These are phyloP conservation scores for Platerodrilus igneus DNA, from an alignment of 2,888 invertebrate genomes.

Conservation along the genomic window DNA sequence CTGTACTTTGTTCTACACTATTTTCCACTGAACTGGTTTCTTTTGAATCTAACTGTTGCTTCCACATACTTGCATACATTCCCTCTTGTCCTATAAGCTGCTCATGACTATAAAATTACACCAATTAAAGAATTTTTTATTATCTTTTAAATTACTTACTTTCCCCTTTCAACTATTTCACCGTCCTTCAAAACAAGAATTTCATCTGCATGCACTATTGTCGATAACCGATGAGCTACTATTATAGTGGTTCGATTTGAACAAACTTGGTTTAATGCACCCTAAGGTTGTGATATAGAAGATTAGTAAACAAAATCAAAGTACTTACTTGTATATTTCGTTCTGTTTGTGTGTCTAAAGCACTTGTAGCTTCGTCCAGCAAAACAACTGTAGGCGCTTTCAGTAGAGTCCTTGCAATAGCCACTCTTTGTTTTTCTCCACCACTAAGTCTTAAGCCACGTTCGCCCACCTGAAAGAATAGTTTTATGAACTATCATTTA, in stretches of 20 bases:
- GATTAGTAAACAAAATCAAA: neutral
- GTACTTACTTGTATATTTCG: slow-evolving; percentile 69
- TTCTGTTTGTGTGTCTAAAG: slow-evolving; percentile 93
- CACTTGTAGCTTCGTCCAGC: slow-evolving; percentile 93
- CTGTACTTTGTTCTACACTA: slow-evolving; percentile 36
- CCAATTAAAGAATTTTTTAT: neutral
- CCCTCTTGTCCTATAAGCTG: slow-evolving; percentile 65
- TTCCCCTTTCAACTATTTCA: slow-evolving; percentile 83
- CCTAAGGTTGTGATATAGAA: too few species aligned
- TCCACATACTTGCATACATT: slow-evolving; percentile 90
- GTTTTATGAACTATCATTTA: too few species aligned
- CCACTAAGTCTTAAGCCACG: slow-evolving; percentile 92
- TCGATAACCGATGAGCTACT: slow-evolving; percentile 91
- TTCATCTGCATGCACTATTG: slow-evolving; percentile 90
- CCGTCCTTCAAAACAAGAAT: slow-evolving; percentile 91
- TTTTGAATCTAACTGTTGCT: slow-evolving; percentile 68
- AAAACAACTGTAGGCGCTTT: slow-evolving; percentile 88
- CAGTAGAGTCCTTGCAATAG: slow-evolving; percentile 91
- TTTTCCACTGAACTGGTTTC: slow-evolving; percentile 34
- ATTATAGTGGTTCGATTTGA: slow-evolving; percentile 87
- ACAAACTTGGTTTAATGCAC: slow-evolving; percentile 72
- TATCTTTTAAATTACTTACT: slow-evolving; percentile 31
- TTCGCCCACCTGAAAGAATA: slow-evolving; percentile 74
- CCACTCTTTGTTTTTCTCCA: slow-evolving; percentile 96
- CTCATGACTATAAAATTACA: slow-evolving; percentile 60